Conservation (phyloP, 1,140 invertebrate genomes). For the Musca vetustissima region DNA sequence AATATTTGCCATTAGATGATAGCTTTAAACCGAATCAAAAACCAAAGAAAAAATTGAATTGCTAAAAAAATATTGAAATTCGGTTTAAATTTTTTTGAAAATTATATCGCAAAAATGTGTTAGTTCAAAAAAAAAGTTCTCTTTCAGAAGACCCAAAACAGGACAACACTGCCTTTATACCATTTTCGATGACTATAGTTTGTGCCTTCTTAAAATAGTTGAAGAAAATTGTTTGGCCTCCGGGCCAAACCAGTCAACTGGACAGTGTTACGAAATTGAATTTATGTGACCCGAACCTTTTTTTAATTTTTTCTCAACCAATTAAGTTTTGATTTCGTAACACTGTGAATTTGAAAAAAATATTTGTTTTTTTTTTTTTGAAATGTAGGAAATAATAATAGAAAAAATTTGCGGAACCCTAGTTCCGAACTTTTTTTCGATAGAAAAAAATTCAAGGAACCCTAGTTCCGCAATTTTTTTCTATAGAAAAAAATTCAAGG, state of each 20-base stretch:
- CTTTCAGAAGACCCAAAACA: conserved; percentile 20
- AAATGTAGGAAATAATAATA: no score
- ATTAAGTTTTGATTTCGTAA: no score
- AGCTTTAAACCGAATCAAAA: conserved; percentile 49
- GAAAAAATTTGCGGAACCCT: no score
- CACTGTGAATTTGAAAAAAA: no score
- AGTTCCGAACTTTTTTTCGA: no score
- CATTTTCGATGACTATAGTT: conserved; percentile 56
- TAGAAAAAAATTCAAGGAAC: no score
- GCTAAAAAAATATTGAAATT: conserved; percentile 28
- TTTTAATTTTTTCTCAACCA: no score
- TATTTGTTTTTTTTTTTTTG: no score
- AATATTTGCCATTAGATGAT: conserved; percentile 56
- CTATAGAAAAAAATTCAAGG: no score
- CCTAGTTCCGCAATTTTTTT: no score
- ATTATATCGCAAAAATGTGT: conserved; percentile 7
- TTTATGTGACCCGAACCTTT: neutral
- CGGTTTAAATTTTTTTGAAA: conserved; percentile 42
- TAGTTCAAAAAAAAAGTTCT: conserved; percentile 13
- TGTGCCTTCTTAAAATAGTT: conserved; percentile 44
- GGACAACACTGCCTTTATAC: conserved; percentile 52
- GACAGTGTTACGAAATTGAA: neutral
- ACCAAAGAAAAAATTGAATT: neutral
- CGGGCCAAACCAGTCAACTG: neutral
- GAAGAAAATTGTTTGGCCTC: neutral